These are phyloP conservation scores for Valencia hispanica DNA, from an alignment of 2,797 vertebrate species.

Conservation along the genomic window DNA sequence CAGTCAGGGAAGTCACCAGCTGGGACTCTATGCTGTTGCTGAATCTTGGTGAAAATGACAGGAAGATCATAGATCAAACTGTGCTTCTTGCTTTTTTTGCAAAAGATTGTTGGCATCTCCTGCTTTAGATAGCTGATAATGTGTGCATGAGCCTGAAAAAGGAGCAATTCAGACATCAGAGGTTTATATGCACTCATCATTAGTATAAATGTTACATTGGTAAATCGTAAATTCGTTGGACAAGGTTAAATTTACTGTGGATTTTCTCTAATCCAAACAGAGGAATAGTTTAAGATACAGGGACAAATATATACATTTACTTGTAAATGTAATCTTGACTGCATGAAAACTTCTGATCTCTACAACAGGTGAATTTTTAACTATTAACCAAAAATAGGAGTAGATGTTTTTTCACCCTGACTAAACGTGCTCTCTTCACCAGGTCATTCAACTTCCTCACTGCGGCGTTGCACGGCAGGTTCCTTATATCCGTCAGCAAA, in stretches of 20 bases:
- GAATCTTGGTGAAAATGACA: constrained; percentile 88
- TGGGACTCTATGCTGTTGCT: constrained; percentile 88
- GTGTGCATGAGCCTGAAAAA: constrained; percentile 87
- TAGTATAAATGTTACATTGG: neutral
- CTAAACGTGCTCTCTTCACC: constrained; percentile 88
- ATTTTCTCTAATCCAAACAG: neutral
- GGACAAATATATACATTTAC: neutral
- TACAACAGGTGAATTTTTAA: neutral
- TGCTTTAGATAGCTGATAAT: constrained; percentile 90
- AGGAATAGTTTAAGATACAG: neutral
- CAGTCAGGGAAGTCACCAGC: constrained; percentile 91
- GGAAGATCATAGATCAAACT: constrained; percentile 88
- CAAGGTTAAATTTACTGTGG: neutral
- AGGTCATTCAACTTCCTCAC: constrained; percentile 91
- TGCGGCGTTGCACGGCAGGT: constrained; percentile 87
- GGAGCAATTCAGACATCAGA: constrained; percentile 12
- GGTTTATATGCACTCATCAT: neutral
- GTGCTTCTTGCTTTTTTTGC: constrained; percentile 90
- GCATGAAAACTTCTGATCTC: neutral
- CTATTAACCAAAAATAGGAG: neutral
- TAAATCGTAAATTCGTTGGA: neutral
- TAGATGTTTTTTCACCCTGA: constrained; percentile 81
- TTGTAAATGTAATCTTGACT: neutral
- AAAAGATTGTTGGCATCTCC: constrained; percentile 90
- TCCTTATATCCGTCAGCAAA: constrained; percentile 89